Percentiles rank a stretch among this genome's conserved stretches.
These are phyloP conservation scores for Myotis lucifugus DNA, from an alignment of 2,113 vertebrate genomes.

Conservation along the genomic window DNA sequence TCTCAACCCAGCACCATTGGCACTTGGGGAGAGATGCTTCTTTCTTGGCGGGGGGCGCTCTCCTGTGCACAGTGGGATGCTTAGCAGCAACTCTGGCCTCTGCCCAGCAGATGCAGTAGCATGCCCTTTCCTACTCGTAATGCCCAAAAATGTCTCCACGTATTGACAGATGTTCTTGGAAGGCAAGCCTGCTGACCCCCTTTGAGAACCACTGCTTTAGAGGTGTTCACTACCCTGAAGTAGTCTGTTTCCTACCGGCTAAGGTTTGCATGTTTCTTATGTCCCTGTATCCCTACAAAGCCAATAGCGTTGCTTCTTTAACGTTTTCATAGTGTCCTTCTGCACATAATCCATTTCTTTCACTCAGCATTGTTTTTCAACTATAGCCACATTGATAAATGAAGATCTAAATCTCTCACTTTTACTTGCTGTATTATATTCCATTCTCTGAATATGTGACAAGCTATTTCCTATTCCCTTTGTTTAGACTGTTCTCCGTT, in stretches of 20 bases:
- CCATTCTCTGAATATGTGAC: not conserved
- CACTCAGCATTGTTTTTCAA: not conserved
- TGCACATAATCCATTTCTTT: not conserved
- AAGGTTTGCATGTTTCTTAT: not conserved
- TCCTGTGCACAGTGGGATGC: not conserved
- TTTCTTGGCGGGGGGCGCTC: not conserved
- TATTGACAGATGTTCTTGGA: not conserved
- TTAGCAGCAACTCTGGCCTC: not conserved
- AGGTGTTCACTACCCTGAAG: not conserved
- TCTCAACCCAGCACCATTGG: not conserved
- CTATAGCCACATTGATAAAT: not conserved
- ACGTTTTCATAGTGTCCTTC: not conserved
- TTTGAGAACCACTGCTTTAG: not conserved
- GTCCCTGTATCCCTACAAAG: not conserved
- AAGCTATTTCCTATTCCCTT: not conserved
- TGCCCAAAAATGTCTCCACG: not conserved
- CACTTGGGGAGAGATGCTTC: not conserved
- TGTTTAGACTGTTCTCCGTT: not conserved
- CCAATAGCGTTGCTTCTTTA: not conserved
- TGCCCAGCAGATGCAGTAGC: fast-evolving
- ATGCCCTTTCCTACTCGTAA: not conserved
- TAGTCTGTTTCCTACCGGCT: not conserved
- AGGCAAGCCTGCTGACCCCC: not conserved
- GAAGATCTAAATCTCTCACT: not conserved
- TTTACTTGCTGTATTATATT: not conserved